Base-by-base conservation (phyloP, 1,140 invertebrate species). In the Eufriesea mexicana region DNA sequence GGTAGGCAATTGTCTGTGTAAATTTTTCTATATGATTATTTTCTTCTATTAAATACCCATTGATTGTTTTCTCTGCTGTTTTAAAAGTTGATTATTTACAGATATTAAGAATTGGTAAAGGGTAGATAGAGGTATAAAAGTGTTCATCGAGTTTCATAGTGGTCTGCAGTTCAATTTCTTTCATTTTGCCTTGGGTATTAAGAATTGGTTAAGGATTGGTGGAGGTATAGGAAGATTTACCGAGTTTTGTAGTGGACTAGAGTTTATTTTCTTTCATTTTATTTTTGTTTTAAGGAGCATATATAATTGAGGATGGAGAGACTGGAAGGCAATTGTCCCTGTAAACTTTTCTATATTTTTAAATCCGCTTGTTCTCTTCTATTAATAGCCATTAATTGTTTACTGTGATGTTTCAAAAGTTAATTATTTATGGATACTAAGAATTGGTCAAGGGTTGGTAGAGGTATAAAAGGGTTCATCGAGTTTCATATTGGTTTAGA, bases 291-390 rank as follows among this genome's bases (percentile, higher is more conserved):
- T n/a, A n/a, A n/a, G n/a, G n/a, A n/a, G n/a, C 35, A 35, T 35
- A 35, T 35, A 35, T 4, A 35, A 4, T 35, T 4, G 35, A 35
- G 35, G 28, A 55, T 57, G 54, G 75, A 74, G 59, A 57, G 57
- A 72, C 77, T 49, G 75, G 47, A 84, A 87, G 84, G 83, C 72
- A 70, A 71, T 83, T 61, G 28, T 47, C 57, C 47, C 16, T 18
- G 28, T 80, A 73, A 80, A 84, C 59, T 84, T 61, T 74, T 81
- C 47, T 61, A 47, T 64, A 54, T 42, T 42, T 42, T 75, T 5
- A 51, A 45, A 59, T 14, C 25, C 5, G 5, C 14, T 55, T 66
- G 4, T 35, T 28, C 23, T 25, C 23, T 66, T 16, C 47, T 4
- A 6, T 42, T 64, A 35, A 35, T 35, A 2, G 35, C 4, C 35